These are phyloP conservation scores for Simalia tracyae DNA, from an alignment of 2,797 vertebrate species.

Conservation along the genomic window DNA sequence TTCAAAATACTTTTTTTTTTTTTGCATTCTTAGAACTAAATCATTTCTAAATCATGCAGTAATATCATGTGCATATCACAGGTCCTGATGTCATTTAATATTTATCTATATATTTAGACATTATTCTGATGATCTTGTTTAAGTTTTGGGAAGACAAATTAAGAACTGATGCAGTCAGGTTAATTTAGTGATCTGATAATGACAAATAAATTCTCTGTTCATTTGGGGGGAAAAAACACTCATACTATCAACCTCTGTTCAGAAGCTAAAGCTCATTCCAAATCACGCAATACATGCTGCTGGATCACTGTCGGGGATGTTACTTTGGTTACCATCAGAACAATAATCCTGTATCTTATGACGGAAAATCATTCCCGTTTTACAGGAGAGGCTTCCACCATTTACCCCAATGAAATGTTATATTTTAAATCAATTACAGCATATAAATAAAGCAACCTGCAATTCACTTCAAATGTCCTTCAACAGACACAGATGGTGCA, in stretches of 20 bases:
- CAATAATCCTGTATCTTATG: not conserved
- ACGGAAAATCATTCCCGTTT: not conserved
- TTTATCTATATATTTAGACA: not conserved
- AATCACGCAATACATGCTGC: not conserved
- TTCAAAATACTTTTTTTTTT: not conserved
- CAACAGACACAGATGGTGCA: conserved; percentile 6
- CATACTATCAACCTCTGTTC: not conserved
- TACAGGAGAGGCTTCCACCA: not conserved
- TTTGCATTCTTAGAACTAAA: not conserved
- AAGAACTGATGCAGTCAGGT: not conserved
- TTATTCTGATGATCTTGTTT: not conserved
- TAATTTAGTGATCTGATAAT: not conserved
- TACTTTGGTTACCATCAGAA: not conserved
- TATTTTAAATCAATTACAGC: not conserved
- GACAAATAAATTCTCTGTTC: not conserved
- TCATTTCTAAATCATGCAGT: not conserved
- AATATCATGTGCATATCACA: not conserved
- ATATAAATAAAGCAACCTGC: not conserved
- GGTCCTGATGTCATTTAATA: not conserved
- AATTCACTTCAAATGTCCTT: conserved; percentile 8
- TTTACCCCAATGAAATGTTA: not conserved
- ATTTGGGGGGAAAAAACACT: not conserved
- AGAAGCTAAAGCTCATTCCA: not conserved
- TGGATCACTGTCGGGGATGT: not conserved
- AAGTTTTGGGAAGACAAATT: not conserved